Conservation (phyloP, 2,113 vertebrate genomes). For the Charina bottae region DNA sequence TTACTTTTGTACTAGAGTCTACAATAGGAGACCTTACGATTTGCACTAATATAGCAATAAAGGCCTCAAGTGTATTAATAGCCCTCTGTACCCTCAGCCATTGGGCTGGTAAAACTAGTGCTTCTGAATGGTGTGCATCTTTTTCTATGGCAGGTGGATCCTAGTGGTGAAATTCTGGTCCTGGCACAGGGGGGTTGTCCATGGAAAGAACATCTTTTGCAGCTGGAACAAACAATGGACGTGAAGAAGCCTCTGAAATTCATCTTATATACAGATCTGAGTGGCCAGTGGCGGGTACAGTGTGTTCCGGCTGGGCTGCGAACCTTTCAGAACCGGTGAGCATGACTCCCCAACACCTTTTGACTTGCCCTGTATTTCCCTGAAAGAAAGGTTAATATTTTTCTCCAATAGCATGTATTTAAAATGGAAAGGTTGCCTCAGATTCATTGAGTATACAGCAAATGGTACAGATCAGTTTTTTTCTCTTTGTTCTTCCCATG, state of each 20-base stretch:
- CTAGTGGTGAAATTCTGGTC: slow-evolving; percentile 84
- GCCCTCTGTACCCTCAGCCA: neutral
- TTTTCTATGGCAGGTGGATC: slow-evolving; percentile 77
- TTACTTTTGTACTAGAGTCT: neutral
- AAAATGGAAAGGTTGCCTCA: neutral
- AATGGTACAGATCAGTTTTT: neutral
- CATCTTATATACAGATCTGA: slow-evolving; percentile 84
- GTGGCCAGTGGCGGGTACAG: slow-evolving; percentile 89
- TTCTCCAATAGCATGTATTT: neutral
- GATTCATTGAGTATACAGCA: neutral
- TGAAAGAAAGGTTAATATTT: neutral
- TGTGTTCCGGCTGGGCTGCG: slow-evolving; percentile 85
- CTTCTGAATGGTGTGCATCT: rapidly evolving
- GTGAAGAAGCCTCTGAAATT: slow-evolving; percentile 80
- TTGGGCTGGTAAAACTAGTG: too few species aligned
- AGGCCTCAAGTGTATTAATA: too few species aligned
- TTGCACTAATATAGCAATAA: neutral
- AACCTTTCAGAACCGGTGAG: slow-evolving; percentile 89
- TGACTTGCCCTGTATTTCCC: too few species aligned
- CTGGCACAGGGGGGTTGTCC: slow-evolving; percentile 86
- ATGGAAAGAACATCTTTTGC: slow-evolving; percentile 93
- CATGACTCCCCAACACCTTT: neutral
- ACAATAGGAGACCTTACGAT: neutral
- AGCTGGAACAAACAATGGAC: slow-evolving; percentile 80
- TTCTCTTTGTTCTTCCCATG: neutral